Evolutionary conservation across 30 jellyfish, hydroid and myxozoan species (phyloP).

Genomic region (Catostylus mosaicus): DNA sequence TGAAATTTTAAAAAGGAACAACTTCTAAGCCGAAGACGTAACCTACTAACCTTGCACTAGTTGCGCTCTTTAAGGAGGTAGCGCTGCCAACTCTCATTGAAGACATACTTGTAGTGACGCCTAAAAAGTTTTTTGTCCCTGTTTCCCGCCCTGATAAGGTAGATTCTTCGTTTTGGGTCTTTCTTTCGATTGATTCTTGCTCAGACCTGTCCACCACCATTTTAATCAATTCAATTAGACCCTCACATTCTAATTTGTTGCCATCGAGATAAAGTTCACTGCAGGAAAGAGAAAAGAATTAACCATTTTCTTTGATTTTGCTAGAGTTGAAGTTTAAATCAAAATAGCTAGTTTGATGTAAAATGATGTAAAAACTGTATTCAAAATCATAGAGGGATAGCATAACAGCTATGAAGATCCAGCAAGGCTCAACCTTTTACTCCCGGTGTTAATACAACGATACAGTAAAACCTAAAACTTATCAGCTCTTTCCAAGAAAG

Average conservation of each 20-base stretch:
- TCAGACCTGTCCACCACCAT: slow-evolving; percentile 79
- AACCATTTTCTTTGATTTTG: not conserved
- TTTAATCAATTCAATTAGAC: slow-evolving; percentile 66
- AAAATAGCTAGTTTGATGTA: too few species aligned
- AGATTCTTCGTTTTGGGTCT: slow-evolving; percentile 1
- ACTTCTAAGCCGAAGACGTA: too few species aligned
- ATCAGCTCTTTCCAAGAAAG: too few species aligned
- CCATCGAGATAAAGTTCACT: slow-evolving; percentile 84
- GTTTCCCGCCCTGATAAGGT: not conserved
- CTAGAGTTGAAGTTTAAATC: not conserved
- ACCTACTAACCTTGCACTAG: not conserved
- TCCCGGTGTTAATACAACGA: too few species aligned
- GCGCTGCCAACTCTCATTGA: slow-evolving; percentile 36
- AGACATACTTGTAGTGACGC: slow-evolving; percentile 58
- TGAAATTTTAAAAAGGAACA: too few species aligned
- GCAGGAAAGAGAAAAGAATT: not conserved
- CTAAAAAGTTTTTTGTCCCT: slow-evolving; percentile 11
- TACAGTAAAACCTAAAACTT: too few species aligned
- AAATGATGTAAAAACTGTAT: too few species aligned
- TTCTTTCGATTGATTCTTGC: slow-evolving; percentile 60
- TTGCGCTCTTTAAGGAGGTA: not conserved
- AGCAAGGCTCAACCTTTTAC: too few species aligned
- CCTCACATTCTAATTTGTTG: slow-evolving; percentile 83
- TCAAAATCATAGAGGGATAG: too few species aligned
- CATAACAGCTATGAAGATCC: too few species aligned